Conservation (phyloP, 37 sponge, comb jelly and placozoan genomes). For the Ephydatia muelleri region DNA sequence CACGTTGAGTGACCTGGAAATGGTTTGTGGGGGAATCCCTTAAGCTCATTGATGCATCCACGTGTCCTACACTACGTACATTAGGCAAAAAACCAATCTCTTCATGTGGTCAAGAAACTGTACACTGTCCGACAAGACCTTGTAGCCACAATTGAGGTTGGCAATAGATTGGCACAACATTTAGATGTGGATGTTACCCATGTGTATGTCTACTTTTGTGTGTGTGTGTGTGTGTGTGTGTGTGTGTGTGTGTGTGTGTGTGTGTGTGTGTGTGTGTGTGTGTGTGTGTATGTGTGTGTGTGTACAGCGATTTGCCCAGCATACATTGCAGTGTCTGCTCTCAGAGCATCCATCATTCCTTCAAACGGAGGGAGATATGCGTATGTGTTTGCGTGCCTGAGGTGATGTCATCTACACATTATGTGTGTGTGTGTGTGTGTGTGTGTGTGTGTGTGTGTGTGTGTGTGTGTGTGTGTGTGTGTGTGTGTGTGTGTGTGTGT, state of each 20-base stretch:
- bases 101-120: constrained; percentile 80
- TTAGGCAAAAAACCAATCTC: constrained; percentile 77
- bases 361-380: constrained; percentile 22
- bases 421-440: not conserved
- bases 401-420: too few species aligned
- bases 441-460: not conserved
- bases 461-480: not conserved
- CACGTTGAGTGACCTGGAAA: constrained; percentile 73
- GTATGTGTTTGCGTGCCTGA: constrained; percentile 10
- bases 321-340: constrained; percentile 67
- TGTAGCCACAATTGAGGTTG: constrained; percentile 74
- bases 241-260: too few species aligned
- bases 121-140: constrained; percentile 53
- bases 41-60: not conserved
- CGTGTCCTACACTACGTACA: too few species aligned
- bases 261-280: too few species aligned
- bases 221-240: too few species aligned
- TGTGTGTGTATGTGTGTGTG: too few species aligned
- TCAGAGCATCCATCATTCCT: constrained; percentile 69
- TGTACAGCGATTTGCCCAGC: constrained; percentile 65
- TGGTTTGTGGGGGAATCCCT: constrained; percentile 34
- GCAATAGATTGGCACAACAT: not conserved
- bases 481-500: not conserved
- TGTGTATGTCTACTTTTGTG: too few species aligned
- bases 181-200: not conserved